phyloP scores from a whole-genome alignment of 2,797 vertebrate species.

The Acanthiza pusilla region DNA sequence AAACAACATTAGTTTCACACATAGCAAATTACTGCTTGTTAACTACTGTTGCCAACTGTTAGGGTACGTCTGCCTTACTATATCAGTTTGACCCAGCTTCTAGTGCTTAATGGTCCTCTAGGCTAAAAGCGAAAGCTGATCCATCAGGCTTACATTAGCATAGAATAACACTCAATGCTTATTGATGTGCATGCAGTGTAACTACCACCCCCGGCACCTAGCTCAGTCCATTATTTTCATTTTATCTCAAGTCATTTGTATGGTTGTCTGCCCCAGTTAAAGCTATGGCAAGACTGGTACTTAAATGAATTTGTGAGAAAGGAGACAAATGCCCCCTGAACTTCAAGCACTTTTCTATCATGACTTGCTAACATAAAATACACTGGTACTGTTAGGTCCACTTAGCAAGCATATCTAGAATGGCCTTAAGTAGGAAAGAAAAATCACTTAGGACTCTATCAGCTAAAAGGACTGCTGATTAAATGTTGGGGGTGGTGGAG shows the following conservation, averaged over 20 bases:
- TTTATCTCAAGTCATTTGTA: conserved; percentile 85
- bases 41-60: conserved; percentile 72
- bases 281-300: conserved; percentile 77
- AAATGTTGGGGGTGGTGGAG: conserved; percentile 43
- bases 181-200: conserved; percentile 88
- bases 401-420: conserved; percentile 69
- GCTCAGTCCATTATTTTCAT: conserved; percentile 84
- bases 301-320: conserved; percentile 80
- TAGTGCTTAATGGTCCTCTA: conserved; percentile 89
- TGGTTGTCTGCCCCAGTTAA: conserved; percentile 82
- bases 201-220: conserved; percentile 80
- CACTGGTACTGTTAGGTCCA: conserved; percentile 66
- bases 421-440: conserved; percentile 45
- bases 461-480: conserved; percentile 68
- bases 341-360: conserved; percentile 81
- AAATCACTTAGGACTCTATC: conserved; percentile 70
- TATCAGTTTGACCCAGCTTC: conserved; percentile 82
- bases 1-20: conserved; percentile 65
- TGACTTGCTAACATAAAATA: conserved; percentile 74
- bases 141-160: conserved; percentile 94
- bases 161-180: conserved; percentile 85
- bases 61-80: conserved; percentile 72
- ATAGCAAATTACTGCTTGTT: conserved; percentile 72
- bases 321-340: conserved; percentile 86
- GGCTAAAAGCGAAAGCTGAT: conserved; percentile 88